These are phyloP conservation scores for Sipha maydis DNA, from an alignment of 2,888 invertebrate genomes.

Conservation along the genomic window DNA sequence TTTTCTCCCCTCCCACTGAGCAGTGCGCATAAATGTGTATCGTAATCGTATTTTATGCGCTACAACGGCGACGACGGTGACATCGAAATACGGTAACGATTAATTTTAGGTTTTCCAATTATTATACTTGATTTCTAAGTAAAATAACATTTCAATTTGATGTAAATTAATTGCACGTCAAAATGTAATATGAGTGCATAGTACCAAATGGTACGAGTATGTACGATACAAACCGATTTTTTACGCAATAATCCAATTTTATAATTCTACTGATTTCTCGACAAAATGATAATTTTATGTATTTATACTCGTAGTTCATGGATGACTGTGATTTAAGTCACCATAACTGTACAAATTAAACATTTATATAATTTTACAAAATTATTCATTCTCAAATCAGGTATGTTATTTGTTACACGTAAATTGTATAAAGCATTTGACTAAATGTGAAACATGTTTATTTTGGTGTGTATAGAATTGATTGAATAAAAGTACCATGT, in stretches of 20 bases:
- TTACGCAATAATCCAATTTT: no score
- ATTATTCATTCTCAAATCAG: not conserved
- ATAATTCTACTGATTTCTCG: no score
- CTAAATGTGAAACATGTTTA: conserved; percentile 33
- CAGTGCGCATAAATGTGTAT: not conserved
- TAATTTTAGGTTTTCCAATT: not conserved
- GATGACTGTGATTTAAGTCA: no score
- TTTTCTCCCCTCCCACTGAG: not conserved
- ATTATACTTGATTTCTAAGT: not conserved
- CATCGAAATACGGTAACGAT: not conserved
- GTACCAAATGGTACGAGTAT: no score
- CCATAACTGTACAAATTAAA: no score
- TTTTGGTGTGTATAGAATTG: conserved; percentile 23
- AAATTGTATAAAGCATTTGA: not conserved
- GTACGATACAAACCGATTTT: no score
- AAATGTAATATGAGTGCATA: not conserved
- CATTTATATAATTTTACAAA: no score
- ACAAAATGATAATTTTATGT: no score
- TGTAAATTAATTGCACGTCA: not conserved
- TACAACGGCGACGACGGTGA: no score
- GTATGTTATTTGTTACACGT: not conserved
- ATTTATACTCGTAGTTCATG: no score
- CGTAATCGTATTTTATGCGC: not conserved
- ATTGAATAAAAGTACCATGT: conserved; percentile 31
- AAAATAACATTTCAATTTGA: no score